phyloP scores from a whole-genome alignment of 2,113 vertebrate genomes.

The Circaetus cinerascens region DNA sequence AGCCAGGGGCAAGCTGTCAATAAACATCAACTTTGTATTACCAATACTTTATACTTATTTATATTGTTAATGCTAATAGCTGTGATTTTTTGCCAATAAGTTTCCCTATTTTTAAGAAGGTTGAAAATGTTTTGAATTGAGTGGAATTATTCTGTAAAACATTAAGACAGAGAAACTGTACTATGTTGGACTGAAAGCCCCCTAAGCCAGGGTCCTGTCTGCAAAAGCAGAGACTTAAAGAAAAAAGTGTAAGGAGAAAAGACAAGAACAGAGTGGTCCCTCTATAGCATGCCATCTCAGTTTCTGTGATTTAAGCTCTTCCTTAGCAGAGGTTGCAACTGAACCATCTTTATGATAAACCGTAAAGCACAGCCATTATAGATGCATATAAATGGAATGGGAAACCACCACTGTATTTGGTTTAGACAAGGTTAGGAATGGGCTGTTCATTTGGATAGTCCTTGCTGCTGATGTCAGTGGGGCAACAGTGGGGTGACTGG shows the following conservation, averaged over 20 bases:
- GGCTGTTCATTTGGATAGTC: neutral
- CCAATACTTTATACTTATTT: neutral
- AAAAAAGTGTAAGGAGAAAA: neutral
- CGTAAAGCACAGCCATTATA: neutral
- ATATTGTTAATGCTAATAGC: neutral
- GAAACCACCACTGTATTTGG: neutral
- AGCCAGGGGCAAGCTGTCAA: neutral
- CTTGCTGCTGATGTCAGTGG: neutral
- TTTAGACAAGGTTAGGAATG: neutral
- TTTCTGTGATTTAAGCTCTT: neutral
- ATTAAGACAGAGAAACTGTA: neutral
- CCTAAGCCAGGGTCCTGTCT: neutral
- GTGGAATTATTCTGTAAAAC: neutral
- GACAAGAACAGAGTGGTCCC: neutral
- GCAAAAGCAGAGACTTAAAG: neutral
- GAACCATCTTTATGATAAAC: neutral
- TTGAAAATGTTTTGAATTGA: neutral
- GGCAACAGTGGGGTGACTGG: neutral
- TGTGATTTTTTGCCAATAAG: neutral
- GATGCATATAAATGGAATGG: neutral
- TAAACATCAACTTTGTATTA: neutral
- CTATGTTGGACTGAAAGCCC: neutral
- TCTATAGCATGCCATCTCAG: neutral
- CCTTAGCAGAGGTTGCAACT: neutral
- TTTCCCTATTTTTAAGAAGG: neutral